Conservation (phyloP, 2,113 vertebrate genomes). For the Pangasianodon gigas region DNA sequence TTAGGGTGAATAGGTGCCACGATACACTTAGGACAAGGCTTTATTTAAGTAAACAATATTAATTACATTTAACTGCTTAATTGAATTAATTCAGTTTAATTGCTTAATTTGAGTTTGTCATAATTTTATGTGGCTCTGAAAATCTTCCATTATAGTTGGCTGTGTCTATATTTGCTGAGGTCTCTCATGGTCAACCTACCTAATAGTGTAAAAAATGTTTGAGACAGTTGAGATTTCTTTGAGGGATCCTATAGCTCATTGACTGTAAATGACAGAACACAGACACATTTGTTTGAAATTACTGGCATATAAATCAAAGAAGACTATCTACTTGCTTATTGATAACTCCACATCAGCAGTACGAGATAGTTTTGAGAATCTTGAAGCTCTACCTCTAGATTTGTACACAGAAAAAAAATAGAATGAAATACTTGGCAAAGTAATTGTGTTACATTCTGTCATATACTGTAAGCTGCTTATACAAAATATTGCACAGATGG, state of each 20-base stretch:
- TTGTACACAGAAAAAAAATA: not conserved
- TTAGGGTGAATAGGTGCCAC: too few species aligned
- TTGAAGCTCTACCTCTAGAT: not conserved
- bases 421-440: not conserved
- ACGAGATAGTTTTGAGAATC: not conserved
- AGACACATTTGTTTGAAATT: not conserved
- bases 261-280: not conserved
- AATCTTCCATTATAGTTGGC: not conserved
- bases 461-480: not conserved
- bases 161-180: not conserved
- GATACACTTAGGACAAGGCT: too few species aligned
- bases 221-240: not conserved
- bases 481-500: not conserved
- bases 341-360: not conserved
- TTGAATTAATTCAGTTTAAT: too few species aligned
- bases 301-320: constrained; percentile 10
- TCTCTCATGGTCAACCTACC: not conserved
- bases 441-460: not conserved
- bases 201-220: not conserved
- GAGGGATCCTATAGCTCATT: not conserved
- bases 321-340: not conserved
- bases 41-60: too few species aligned
- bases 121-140: too few species aligned
- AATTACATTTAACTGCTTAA: too few species aligned
- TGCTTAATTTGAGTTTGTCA: too few species aligned